Evolutionary conservation across 2,888 invertebrate species (phyloP).

Genomic region (Mimumesa dahlbomi): DNA sequence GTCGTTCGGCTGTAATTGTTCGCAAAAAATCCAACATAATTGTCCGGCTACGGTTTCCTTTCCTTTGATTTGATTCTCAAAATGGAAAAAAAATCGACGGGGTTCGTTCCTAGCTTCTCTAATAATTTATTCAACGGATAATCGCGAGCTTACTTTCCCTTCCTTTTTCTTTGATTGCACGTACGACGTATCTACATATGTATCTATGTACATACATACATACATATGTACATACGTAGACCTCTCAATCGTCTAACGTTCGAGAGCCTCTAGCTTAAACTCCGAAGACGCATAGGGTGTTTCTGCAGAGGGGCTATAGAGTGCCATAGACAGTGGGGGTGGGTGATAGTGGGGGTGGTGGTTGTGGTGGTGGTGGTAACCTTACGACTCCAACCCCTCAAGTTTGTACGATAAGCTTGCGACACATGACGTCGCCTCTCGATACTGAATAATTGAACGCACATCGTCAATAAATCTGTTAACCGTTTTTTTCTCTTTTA

Average conservation of each 20-base stretch:
- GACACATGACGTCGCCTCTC: background rate
- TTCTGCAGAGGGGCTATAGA: conserved; percentile 10
- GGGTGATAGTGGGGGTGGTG: too few species aligned
- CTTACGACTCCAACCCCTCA: conserved; percentile 8
- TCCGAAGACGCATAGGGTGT: conserved; percentile 16
- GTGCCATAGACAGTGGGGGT: background rate
- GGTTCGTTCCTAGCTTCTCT: conserved; percentile 24
- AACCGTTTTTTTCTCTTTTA: background rate
- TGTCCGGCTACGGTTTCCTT: conserved; percentile 13
- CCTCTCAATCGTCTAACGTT: conserved; percentile 25
- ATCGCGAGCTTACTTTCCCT: conserved; percentile 24
- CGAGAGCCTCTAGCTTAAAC: conserved; percentile 8
- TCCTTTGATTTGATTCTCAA: conserved; percentile 18
- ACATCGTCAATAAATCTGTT: conserved; percentile 20
- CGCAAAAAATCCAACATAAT: conserved; percentile 18
- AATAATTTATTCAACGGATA: conserved; percentile 51
- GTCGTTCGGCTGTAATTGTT: background rate
- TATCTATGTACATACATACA: too few species aligned
- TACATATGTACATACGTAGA: too few species aligned
- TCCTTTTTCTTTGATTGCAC: conserved; percentile 15
- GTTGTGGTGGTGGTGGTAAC: conserved; percentile 8
- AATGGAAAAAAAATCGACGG: conserved; percentile 5
- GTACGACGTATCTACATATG: too few species aligned
- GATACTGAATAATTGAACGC: conserved; percentile 10
- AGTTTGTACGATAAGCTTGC: conserved; percentile 6